These are phyloP conservation scores for Antedon mediterranea DNA, from an alignment of 53 echinoderm and acorn worm genomes.

Conservation along the genomic window DNA sequence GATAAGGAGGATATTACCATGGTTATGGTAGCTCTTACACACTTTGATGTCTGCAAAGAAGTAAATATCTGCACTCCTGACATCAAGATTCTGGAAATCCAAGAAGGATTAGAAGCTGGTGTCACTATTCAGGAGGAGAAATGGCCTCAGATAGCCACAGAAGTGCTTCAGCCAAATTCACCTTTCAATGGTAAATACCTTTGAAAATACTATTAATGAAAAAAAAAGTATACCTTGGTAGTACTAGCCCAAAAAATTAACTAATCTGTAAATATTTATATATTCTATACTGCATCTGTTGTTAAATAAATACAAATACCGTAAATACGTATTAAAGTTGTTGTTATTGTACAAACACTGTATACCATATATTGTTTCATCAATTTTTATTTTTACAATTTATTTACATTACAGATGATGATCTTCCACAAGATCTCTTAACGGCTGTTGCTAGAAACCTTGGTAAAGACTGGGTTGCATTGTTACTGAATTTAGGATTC, in stretches of 20 bases:
- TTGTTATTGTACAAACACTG: no score
- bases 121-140: not conserved
- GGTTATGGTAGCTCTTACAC: not conserved
- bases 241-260: no score
- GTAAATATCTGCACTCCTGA: not conserved
- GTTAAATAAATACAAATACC: no score
- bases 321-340: no score
- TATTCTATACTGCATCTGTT: no score
- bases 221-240: no score
- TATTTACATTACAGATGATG: not conserved
- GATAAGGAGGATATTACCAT: not conserved
- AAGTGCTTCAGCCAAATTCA: not conserved
- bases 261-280: no score
- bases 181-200: not conserved
- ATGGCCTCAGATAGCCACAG: not conserved
- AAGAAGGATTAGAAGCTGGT: not conserved
- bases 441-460: not conserved
- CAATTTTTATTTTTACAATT: no score
- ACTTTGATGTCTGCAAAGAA: not conserved
- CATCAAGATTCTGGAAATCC: not conserved
- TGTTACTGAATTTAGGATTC: not conserved
- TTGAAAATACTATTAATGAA: no score
- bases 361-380: no score
- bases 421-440: not conserved
- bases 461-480: not conserved